These are phyloP conservation scores for Tenthredo amoena DNA, from an alignment of 2,888 invertebrate species.

Conservation along the genomic window DNA sequence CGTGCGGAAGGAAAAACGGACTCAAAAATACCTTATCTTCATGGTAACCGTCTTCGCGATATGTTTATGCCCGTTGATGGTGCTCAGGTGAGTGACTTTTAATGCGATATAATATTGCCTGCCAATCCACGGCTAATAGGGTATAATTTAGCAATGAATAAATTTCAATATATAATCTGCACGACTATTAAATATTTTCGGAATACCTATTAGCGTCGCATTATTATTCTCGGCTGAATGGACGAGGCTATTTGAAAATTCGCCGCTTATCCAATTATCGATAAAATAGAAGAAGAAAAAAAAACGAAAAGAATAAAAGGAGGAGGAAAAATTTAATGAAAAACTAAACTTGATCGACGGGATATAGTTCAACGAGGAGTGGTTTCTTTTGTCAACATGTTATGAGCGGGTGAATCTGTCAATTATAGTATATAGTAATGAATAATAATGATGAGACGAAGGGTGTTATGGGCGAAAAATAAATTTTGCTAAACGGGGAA, in stretches of 20 bases:
- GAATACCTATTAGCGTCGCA: not conserved
- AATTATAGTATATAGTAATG: not conserved
- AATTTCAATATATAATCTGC: not conserved
- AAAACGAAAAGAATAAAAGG: not conserved
- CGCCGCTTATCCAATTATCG: not conserved
- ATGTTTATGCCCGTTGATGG: constrained; percentile 85
- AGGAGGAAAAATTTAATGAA: not conserved
- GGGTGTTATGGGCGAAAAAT: not conserved
- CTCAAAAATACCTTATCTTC: constrained; percentile 84
- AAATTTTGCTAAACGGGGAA: not conserved
- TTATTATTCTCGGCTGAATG: not conserved
- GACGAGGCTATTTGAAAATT: not conserved
- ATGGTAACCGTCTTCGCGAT: constrained; percentile 85
- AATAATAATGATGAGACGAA: not conserved
- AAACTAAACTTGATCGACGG: not conserved
- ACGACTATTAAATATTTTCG: not conserved
- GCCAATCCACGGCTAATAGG: not conserved
- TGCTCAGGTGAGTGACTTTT: constrained; percentile 72
- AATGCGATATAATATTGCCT: not conserved
- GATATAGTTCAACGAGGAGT: not conserved
- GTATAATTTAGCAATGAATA: not conserved
- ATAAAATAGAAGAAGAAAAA: not conserved
- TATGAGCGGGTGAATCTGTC: not conserved
- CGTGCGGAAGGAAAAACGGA: constrained; percentile 82
- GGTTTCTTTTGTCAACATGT: constrained; percentile 2